A percentile compares a stretch with the other conserved stretches of the same genome.
These are phyloP conservation scores for Athalia circularis DNA, from an alignment of 2,888 invertebrate species.

Conservation along the genomic window DNA sequence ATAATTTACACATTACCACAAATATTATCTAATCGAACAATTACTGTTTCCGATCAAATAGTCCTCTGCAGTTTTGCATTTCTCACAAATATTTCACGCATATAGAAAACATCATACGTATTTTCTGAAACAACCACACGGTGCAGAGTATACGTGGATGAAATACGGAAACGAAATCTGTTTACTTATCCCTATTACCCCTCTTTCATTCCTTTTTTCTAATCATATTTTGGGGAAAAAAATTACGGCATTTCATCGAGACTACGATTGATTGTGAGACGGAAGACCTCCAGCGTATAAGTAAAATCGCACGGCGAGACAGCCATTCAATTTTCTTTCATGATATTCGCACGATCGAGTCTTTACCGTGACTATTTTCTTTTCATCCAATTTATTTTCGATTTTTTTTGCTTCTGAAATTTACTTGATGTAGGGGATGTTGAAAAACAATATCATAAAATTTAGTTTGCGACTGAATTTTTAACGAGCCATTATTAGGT, in stretches of 20 bases:
- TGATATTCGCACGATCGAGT: background rate
- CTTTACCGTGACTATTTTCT: background rate
- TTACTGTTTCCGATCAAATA: background rate
- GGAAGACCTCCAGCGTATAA: background rate
- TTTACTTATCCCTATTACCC: too few species aligned
- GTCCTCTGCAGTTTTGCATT: too few species aligned
- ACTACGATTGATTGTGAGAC: constrained; percentile 26
- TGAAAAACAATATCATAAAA: too few species aligned
- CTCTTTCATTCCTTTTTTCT: background rate
- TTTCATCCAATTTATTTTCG: too few species aligned
- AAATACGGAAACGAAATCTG: background rate
- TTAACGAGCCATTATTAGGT: too few species aligned
- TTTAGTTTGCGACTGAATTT: too few species aligned
- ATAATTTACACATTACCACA: background rate
- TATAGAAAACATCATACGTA: background rate
- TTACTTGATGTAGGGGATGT: background rate
- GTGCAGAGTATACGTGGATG: background rate
- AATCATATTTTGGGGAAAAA: background rate
- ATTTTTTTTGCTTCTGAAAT: background rate
- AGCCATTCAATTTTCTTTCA: constrained; percentile 8
- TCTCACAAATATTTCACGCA: too few species aligned
- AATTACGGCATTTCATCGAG: background rate
- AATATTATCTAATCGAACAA: background rate
- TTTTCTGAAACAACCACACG: background rate
- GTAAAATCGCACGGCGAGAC: constrained; percentile 3